phyloP scores from a whole-genome alignment of 2,113 vertebrate genomes.

The Oryzias woworae region DNA sequence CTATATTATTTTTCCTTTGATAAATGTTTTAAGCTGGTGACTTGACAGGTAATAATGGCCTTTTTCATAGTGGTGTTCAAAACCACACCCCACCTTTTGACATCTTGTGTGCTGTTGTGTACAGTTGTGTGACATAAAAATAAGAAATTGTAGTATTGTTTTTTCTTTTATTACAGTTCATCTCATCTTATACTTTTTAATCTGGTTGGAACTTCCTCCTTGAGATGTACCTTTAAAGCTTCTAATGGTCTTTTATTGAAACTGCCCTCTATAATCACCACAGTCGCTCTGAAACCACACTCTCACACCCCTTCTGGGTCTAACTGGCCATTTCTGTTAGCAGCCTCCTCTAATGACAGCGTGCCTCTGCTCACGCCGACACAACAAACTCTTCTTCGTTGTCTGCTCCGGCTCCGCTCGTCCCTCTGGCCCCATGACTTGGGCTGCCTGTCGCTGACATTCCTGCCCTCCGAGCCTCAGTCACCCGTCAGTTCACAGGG shows the following conservation, averaged over 20 bases:
- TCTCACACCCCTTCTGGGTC: conserved; percentile 37
- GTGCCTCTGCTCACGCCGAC: conserved; percentile 25
- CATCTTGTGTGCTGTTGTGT: conserved; percentile 14
- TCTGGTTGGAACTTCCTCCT: conserved; percentile 31
- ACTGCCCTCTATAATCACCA: conserved; percentile 48
- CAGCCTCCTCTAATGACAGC: conserved; percentile 46
- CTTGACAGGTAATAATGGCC: conserved; percentile 17
- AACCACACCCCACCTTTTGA: background rate
- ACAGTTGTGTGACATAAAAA: conserved; percentile 13
- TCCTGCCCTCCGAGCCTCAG: conserved; percentile 45
- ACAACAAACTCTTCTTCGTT: conserved; percentile 23
- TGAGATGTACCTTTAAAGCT: conserved; percentile 23
- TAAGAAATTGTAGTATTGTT: conserved; percentile 32
- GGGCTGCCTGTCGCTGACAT: conserved; percentile 58
- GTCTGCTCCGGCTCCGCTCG: conserved; percentile 27
- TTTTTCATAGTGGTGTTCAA: background rate
- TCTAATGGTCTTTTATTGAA: conserved; percentile 35
- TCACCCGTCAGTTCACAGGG: conserved; percentile 57
- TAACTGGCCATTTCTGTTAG: conserved; percentile 10
- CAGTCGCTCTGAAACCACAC: conserved; percentile 11
- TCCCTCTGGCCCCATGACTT: conserved; percentile 13
- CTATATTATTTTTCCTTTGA: conserved; percentile 27
- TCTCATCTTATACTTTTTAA: conserved; percentile 39
- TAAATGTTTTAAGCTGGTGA: conserved; percentile 2
- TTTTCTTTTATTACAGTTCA: conserved; percentile 32